Evolutionary conservation across 37 sponge, comb jelly and placozoan genomes (phyloP).

Genomic region (Aplysina aerophoba): DNA sequence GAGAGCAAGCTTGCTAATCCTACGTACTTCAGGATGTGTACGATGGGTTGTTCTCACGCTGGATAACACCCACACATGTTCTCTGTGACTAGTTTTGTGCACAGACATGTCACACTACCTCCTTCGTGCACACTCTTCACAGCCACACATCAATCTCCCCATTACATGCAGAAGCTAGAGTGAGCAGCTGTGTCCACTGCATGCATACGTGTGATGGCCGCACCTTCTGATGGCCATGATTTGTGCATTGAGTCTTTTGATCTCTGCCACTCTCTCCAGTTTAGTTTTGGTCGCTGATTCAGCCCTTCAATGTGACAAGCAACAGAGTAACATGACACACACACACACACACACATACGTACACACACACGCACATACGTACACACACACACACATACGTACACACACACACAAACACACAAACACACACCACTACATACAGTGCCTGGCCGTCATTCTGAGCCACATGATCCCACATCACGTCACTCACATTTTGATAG

Average conservation of each 20-base stretch:
- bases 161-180: neutral
- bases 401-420: conserved; percentile 1
- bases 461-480: neutral
- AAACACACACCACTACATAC: neutral
- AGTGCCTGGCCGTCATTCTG: neutral
- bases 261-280: conserved; percentile 90
- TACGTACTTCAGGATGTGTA: too few relatives aligned
- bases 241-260: conserved; percentile 89
- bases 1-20: too few relatives aligned
- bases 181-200: neutral
- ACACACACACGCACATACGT: neutral
- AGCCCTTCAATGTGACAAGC: conserved; percentile 58
- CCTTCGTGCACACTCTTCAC: neutral
- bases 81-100: too few relatives aligned
- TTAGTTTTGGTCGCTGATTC: conserved; percentile 91
- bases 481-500: conserved; percentile 78
- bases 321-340: neutral
- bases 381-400: conserved; percentile 2
- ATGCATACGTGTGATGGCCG: neutral
- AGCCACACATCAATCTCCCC: neutral
- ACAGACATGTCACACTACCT: too few relatives aligned
- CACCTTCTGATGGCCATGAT: conserved; percentile 84
- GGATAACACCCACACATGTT: too few relatives aligned
- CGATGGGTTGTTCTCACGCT: too few relatives aligned
- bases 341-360: neutral